Evolutionary conservation across 2,888 invertebrate species (phyloP).

Genomic region (Drosophila formosana): DNA sequence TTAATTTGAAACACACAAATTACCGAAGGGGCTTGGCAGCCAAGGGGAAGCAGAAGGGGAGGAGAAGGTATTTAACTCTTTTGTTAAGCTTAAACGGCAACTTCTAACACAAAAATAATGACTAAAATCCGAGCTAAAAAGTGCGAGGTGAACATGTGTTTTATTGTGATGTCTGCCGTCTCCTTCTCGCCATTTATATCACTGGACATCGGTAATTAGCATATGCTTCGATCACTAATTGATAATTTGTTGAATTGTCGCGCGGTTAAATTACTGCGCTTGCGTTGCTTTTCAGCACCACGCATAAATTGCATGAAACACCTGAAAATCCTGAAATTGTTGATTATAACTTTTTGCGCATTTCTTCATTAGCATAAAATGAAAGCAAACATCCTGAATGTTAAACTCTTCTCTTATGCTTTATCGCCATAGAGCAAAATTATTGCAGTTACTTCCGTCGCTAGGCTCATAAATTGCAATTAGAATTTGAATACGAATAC

Average conservation of each 20-base stretch:
- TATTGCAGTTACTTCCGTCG: background rate
- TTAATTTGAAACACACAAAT: slow-evolving; percentile 76
- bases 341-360: no score
- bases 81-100: slow-evolving; percentile 27
- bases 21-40: slow-evolving; percentile 22
- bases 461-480: slow-evolving; percentile 44
- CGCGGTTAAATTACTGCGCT: slow-evolving; percentile 10
- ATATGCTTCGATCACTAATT: slow-evolving; percentile 52
- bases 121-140: slow-evolving; percentile 41
- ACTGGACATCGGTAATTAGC: slow-evolving; percentile 48
- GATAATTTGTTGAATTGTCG: slow-evolving; percentile 43
- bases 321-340: no score
- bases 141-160: slow-evolving; percentile 79
- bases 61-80: slow-evolving; percentile 21
- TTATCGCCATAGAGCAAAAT: no score
- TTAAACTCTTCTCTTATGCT: background rate
- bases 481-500: slow-evolving; percentile 7
- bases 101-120: slow-evolving; percentile 28
- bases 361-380: no score
- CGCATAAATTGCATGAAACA: no score
- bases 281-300: background rate
- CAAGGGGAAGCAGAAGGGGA: background rate
- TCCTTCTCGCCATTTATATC: background rate
- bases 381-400: background rate
- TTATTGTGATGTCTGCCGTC: slow-evolving; percentile 34